These are phyloP conservation scores for Melieria crassipennis DNA, from an alignment of 2,888 invertebrate genomes.

Conservation along the genomic window DNA sequence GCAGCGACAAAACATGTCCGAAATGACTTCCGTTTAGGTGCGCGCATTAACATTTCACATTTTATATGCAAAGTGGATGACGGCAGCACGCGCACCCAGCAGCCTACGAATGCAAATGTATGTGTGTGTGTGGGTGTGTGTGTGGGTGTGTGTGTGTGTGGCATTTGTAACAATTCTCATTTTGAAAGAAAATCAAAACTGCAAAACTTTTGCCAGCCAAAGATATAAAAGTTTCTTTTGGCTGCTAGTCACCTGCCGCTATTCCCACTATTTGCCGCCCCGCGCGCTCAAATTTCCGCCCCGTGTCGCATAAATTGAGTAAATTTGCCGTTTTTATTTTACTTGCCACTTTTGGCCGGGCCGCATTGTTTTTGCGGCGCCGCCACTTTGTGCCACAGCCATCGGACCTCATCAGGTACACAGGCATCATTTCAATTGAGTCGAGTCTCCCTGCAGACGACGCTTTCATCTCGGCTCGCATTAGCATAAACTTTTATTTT, in stretches of 20 bases:
- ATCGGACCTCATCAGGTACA: constrained; percentile 46
- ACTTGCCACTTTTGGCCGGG: constrained; percentile 33
- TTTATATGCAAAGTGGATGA: background rate
- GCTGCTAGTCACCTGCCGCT: constrained; percentile 40
- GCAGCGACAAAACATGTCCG: constrained; percentile 37
- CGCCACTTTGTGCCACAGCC: constrained; percentile 21
- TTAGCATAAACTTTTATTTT: constrained; percentile 51
- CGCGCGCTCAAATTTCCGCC: constrained; percentile 4
- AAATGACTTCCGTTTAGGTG: constrained; percentile 40
- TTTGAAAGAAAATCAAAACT: background rate
- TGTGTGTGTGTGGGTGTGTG: too few relatives aligned
- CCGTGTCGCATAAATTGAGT: constrained; percentile 42
- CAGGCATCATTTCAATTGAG: constrained; percentile 31
- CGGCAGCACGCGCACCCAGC: background rate
- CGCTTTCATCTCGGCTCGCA: constrained; percentile 35
- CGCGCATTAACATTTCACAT: constrained; percentile 18
- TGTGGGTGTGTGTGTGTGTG: too few relatives aligned
- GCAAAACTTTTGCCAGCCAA: constrained; percentile 8
- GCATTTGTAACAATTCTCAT: too few relatives aligned
- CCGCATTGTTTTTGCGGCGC: constrained; percentile 18
- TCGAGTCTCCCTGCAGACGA: constrained; percentile 45
- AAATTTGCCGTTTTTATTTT: constrained; percentile 29
- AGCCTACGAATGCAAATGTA: too few relatives aligned
- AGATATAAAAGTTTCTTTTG: constrained; percentile 21
- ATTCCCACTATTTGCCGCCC: constrained; percentile 37